Evolutionary conservation across 2,888 invertebrate species (phyloP).

Genomic region (Agonopterix alstromeriana): DNA sequence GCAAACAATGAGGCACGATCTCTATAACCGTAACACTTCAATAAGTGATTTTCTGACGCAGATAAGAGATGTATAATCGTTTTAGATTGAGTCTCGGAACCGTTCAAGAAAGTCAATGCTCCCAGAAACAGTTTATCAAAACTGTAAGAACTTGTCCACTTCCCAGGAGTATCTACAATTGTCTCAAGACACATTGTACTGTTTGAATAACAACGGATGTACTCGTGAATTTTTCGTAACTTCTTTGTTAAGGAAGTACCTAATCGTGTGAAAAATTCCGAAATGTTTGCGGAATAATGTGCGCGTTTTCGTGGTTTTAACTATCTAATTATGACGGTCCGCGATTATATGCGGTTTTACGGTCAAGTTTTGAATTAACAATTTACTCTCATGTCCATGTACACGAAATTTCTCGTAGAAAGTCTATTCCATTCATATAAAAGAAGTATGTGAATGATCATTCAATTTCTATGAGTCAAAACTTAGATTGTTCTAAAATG

Average conservation of each 20-base stretch:
- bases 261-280: constrained; percentile 56
- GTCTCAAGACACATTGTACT: constrained; percentile 55
- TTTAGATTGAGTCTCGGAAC: neutral
- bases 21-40: constrained; percentile 19
- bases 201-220: constrained; percentile 57
- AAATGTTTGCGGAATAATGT: constrained; percentile 31
- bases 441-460: neutral
- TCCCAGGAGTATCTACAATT: constrained; percentile 47
- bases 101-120: constrained; percentile 20
- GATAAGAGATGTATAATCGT: neutral
- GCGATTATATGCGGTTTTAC: constrained; percentile 11
- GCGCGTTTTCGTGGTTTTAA: constrained; percentile 29
- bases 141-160: constrained; percentile 20
- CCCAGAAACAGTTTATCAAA: constrained; percentile 18
- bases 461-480: constrained; percentile 3
- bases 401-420: constrained; percentile 16
- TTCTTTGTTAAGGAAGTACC: constrained; percentile 62
- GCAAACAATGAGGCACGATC: constrained; percentile 16
- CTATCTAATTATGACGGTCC: constrained; percentile 24
- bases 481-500: neutral
- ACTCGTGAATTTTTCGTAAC: constrained; percentile 60
- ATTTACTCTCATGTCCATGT: constrained; percentile 11
- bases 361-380: constrained; percentile 19
- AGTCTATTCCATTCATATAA: constrained; percentile 9
- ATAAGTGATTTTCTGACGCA: constrained; percentile 14